Percentiles rank a stretch among this genome's conserved stretches.
Evolutionary conservation across 2,888 invertebrate species (phyloP).

Genomic region (Eupelmus urozonus): DNA sequence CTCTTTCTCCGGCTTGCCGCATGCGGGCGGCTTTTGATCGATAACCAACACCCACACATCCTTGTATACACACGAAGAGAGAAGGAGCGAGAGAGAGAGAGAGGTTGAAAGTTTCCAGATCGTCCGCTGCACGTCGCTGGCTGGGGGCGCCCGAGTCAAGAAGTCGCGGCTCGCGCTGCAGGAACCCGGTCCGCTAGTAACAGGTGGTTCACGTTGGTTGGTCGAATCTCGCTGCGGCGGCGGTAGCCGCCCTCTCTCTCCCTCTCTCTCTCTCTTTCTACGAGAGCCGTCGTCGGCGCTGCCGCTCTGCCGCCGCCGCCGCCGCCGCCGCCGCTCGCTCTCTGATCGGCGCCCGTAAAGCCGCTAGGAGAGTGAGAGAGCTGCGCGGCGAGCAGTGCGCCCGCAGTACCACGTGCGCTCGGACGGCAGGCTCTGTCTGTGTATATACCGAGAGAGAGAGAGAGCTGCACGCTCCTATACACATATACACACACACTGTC

Average conservation of each 20-base stretch:
- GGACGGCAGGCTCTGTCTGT: no score
- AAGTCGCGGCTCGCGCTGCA: not conserved
- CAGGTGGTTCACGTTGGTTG: constrained; percentile 76
- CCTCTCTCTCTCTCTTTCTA: constrained; percentile 7
- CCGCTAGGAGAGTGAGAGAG: not conserved
- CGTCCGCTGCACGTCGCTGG: not conserved
- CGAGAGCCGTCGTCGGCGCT: not conserved
- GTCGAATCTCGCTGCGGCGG: constrained; percentile 64
- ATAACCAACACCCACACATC: constrained; percentile 9
- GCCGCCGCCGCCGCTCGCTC: not conserved
- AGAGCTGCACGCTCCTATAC: no score
- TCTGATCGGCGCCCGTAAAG: constrained; percentile 5
- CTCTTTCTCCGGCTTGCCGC: not conserved
- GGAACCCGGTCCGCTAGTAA: constrained; percentile 68
- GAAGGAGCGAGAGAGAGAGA: not conserved
- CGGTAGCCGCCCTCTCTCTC: constrained; percentile 4
- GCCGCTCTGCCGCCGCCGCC: constrained; percentile 16
- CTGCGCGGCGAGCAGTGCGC: constrained; percentile 59
- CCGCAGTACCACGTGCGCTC: constrained; percentile 65
- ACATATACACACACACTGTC: no score
- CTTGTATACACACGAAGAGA: not conserved
- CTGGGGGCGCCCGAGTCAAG: no score
- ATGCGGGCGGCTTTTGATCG: constrained; percentile 38
- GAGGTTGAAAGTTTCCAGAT: not conserved
- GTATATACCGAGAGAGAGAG: no score